Evolutionary conservation across 2,888 invertebrate genomes (phyloP).

Genomic region (Catocala sponsa): DNA sequence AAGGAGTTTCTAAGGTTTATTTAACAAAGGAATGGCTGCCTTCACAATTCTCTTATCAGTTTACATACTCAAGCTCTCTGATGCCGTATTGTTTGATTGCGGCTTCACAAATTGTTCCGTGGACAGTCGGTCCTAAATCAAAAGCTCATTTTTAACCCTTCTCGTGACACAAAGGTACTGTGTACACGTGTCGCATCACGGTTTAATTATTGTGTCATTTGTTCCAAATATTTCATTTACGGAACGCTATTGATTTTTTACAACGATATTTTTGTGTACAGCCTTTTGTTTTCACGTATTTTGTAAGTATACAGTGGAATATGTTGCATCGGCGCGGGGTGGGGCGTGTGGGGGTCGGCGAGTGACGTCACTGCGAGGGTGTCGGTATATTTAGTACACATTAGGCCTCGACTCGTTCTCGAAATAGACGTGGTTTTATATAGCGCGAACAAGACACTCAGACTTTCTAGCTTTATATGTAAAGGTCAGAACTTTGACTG

Average conservation of each 20-base stretch:
- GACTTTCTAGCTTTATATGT: conserved; percentile 26
- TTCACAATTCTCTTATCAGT: conserved; percentile 1
- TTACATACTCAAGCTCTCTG: not conserved
- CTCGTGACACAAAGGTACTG: conserved; percentile 18
- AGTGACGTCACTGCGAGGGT: conserved; percentile 47
- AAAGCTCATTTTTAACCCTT: conserved; percentile 19
- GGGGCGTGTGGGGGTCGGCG: conserved; percentile 18
- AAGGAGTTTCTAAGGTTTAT: conserved; percentile 1
- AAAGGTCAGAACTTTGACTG: conserved; percentile 28
- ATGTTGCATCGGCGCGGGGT: conserved; percentile 26
- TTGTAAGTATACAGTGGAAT: conserved; percentile 26
- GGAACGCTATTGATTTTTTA: conserved; percentile 20
- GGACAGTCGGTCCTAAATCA: conserved; percentile 2
- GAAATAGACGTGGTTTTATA: conserved; percentile 43
- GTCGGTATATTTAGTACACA: conserved; percentile 50
- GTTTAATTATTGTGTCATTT: conserved; percentile 25
- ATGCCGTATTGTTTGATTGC: not conserved
- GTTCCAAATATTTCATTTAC: conserved; percentile 13
- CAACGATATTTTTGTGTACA: conserved; percentile 21
- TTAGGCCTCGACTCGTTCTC: conserved; percentile 33
- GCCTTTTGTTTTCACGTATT: conserved; percentile 34
- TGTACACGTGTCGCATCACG: conserved; percentile 6
- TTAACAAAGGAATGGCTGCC: not conserved
- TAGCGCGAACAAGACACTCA: conserved; percentile 27
- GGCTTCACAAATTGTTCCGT: not conserved